Evolutionary conservation across 2,113 vertebrate species (phyloP), one percentile per base, ranked within the genome.

Genomic region (Aptenodytes forsteri): DNA sequence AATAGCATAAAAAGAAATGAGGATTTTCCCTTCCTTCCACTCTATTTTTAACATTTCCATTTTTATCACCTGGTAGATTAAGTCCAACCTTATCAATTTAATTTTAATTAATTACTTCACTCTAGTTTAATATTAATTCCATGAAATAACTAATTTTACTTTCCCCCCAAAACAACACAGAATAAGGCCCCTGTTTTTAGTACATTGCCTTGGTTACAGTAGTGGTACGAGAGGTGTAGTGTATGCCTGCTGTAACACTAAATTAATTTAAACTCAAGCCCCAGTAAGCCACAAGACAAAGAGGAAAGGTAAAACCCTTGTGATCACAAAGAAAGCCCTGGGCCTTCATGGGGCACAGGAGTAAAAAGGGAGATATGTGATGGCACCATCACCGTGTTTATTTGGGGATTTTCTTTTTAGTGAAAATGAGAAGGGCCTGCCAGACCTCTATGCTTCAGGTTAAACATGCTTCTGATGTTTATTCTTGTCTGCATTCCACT

Each of bases 401-500:
- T 88, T 49, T 82, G 84, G 75, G 79, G 70, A 30, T 93, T 95
- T 94, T 93, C 83, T 94, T 71, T 91, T 50, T 27, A 83, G 87
- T 65, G 73, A 81, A 89, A 82, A 79, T 5, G 40, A 95, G 94
- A 77, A 89, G 70, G 42, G 19, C 40, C 50, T 93, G 93, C 91
- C 95, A 96, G 91, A 83, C 77, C 77, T 85, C 89, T 76, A 65
- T 46, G 93, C 92, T 95, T 64, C 92, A 96, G 89, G 92, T 97
- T 91, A 93, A 95, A 83, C 19, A 6, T 61, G 91, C 87, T 92
- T 79, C 56, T 79, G 93, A 91, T 96, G 91, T 89, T 97, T 97
- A 91, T 89, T 84, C 93, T 91, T 87, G 92, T 95, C 95, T 97
- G 73, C 91, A 91, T 97, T 95, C 97, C 95, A 84, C 25, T 58